These are phyloP conservation scores for Patiria miniata DNA, from an alignment of 35 echinoderm and acorn worm species.

Conservation along the genomic window DNA sequence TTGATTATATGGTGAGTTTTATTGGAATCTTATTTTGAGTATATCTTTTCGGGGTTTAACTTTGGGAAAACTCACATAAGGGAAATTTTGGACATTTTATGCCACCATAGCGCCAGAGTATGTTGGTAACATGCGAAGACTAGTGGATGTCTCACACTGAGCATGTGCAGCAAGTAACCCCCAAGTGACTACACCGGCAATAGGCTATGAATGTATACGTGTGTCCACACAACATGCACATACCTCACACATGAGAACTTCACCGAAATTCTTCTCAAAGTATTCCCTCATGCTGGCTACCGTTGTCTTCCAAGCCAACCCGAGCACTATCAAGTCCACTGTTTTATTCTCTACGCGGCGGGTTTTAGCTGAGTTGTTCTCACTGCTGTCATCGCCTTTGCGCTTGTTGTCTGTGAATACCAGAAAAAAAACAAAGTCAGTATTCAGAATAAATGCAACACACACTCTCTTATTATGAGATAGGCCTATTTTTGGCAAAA, in stretches of 20 bases:
- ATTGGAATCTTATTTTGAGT: too few species aligned
- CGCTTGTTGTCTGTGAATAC: conserved; percentile 72
- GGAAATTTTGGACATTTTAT: too few species aligned
- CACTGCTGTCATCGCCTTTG: conserved; percentile 86
- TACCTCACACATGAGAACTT: conserved; percentile 88
- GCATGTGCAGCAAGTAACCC: too few species aligned
- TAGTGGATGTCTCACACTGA: too few species aligned
- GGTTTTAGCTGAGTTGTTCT: conserved; percentile 84
- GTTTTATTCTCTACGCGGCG: conserved; percentile 79
- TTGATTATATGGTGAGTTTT: too few species aligned
- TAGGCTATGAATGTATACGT: too few species aligned
- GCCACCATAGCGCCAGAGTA: too few species aligned
- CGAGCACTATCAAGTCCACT: conserved; percentile 86
- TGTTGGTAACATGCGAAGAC: too few species aligned
- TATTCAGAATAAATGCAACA: background rate
- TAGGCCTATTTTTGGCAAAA: too few species aligned
- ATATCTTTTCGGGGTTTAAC: too few species aligned
- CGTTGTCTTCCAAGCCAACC: conserved; percentile 80
- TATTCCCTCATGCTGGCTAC: conserved; percentile 74
- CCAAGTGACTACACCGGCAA: too few species aligned
- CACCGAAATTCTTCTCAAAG: conserved; percentile 86
- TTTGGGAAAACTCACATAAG: too few species aligned
- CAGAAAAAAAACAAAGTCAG: background rate
- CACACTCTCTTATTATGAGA: background rate
- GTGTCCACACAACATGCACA: background rate